Evolutionary conservation across 2,113 vertebrate genomes (phyloP).

Genomic region (Nothobranchius furzeri): DNA sequence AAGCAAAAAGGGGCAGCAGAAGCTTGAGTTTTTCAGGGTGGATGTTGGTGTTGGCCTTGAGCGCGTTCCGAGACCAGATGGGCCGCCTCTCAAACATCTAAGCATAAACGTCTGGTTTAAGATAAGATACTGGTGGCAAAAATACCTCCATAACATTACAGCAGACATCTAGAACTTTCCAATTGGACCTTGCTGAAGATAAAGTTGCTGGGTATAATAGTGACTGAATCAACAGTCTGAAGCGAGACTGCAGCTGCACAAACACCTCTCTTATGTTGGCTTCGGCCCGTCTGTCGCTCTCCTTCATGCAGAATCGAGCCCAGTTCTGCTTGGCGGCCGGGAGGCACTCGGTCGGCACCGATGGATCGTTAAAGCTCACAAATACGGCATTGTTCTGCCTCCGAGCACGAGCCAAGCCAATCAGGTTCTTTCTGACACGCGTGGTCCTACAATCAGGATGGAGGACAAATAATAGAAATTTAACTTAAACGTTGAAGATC

Average conservation of each 20-base stretch:
- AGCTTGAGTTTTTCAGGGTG: slow-evolving; percentile 96
- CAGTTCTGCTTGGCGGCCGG: slow-evolving; percentile 87
- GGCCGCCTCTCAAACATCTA: slow-evolving; percentile 91
- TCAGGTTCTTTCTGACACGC: slow-evolving; percentile 83
- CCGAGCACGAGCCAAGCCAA: slow-evolving; percentile 87
- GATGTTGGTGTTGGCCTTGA: slow-evolving; percentile 90
- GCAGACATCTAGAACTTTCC: not conserved
- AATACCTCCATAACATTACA: not conserved
- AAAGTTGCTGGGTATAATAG: not conserved
- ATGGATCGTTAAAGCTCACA: slow-evolving; percentile 84
- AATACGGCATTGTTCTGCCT: slow-evolving; percentile 95
- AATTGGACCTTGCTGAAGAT: not conserved
- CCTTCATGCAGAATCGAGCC: slow-evolving; percentile 81
- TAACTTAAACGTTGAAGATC: no score
- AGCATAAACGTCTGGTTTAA: slow-evolving; percentile 26
- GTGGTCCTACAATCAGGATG: slow-evolving; percentile 78
- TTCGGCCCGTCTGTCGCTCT: slow-evolving; percentile 79
- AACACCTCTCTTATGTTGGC: slow-evolving; percentile 82
- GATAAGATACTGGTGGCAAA: slow-evolving; percentile 53
- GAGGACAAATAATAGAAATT: not conserved
- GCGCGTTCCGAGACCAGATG: slow-evolving; percentile 92
- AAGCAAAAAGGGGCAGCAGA: slow-evolving; percentile 88
- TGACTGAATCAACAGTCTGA: not conserved
- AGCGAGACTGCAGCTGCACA: not conserved
- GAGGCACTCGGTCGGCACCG: slow-evolving; percentile 80